phyloP scores from a whole-genome alignment of 2,888 invertebrate genomes.

The Habroteleia sp. region DNA sequence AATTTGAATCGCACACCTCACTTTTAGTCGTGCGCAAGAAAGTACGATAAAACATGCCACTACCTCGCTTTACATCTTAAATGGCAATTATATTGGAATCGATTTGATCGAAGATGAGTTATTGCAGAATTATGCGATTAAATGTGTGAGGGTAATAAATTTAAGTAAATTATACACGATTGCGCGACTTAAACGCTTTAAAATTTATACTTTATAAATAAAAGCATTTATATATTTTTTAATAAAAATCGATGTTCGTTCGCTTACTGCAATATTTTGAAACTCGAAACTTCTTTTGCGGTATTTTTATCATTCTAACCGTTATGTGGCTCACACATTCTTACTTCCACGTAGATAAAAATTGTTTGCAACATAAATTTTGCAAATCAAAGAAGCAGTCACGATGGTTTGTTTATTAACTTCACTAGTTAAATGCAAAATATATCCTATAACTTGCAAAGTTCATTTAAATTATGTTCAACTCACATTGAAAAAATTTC shows the following conservation, averaged over 20 bases:
- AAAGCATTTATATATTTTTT: slow-evolving; percentile 1
- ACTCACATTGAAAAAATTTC: no score
- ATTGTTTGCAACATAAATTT: not conserved
- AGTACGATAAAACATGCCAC: slow-evolving; percentile 18
- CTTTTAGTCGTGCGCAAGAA: slow-evolving; percentile 21
- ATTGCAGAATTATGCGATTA: slow-evolving; percentile 36
- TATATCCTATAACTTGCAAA: no score
- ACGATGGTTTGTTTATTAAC: no score
- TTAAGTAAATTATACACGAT: slow-evolving; percentile 37
- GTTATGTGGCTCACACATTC: slow-evolving; percentile 9
- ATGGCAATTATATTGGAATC: slow-evolving; percentile 39
- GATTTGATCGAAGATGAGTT: slow-evolving; percentile 44
- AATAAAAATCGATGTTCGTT: slow-evolving; percentile 8
- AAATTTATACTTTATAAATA: slow-evolving; percentile 24
- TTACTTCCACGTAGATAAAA: slow-evolving; percentile 3
- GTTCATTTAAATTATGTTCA: no score
- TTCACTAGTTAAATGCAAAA: not conserved
- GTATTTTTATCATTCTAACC: slow-evolving; percentile 7
- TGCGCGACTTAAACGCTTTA: slow-evolving; percentile 17
- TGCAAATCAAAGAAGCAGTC: slow-evolving; percentile 10
- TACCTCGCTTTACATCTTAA: slow-evolving; percentile 35
- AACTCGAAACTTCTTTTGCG: slow-evolving; percentile 22
- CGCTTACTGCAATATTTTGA: slow-evolving; percentile 8
- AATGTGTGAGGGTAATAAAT: slow-evolving; percentile 28
- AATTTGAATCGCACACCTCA: not conserved